phyloP scores from a whole-genome alignment of 2,113 vertebrate genomes.

The Nansenia antarctica region DNA sequence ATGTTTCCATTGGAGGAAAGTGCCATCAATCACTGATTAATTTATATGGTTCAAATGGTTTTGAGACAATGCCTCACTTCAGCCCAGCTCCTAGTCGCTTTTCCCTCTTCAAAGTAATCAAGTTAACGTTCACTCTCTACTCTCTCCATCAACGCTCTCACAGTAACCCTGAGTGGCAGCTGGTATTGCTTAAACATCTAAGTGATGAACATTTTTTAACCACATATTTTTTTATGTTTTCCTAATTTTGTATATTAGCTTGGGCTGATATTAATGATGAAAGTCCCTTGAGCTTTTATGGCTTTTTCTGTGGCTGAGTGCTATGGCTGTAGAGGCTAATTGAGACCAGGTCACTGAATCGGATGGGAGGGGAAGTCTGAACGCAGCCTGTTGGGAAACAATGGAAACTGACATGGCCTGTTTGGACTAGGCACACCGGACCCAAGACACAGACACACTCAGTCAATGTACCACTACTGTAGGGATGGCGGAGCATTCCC shows the following conservation, averaged over 20 bases:
- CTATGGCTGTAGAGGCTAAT: conserved; percentile 45
- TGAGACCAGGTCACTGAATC: conserved; percentile 47
- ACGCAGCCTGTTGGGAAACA: conserved; percentile 9
- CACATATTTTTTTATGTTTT: conserved; percentile 60
- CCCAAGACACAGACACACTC: conserved; percentile 15
- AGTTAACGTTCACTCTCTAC: conserved; percentile 35
- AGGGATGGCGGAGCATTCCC: not conserved
- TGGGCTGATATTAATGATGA: conserved; percentile 57
- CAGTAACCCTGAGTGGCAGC: conserved; percentile 55
- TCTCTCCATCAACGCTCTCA: conserved; percentile 34
- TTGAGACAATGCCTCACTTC: conserved; percentile 41
- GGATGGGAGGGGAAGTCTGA: not conserved
- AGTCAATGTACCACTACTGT: conserved; percentile 12
- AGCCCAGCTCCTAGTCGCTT: conserved; percentile 31
- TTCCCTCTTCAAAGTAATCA: conserved; percentile 45
- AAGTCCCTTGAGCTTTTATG: conserved; percentile 44
- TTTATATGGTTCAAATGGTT: conserved; percentile 44
- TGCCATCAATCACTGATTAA: conserved; percentile 51
- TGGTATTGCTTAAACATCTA: conserved; percentile 63
- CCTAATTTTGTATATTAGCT: conserved; percentile 60
- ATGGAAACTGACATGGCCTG: conserved; percentile 40
- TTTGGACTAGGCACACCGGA: conserved; percentile 49
- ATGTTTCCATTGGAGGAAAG: conserved; percentile 30
- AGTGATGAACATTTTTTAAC: conserved; percentile 51
- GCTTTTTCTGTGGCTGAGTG: conserved; percentile 46